Conservation (phyloP, 1,140 invertebrate genomes). For the Psilanteris sp. region DNA sequence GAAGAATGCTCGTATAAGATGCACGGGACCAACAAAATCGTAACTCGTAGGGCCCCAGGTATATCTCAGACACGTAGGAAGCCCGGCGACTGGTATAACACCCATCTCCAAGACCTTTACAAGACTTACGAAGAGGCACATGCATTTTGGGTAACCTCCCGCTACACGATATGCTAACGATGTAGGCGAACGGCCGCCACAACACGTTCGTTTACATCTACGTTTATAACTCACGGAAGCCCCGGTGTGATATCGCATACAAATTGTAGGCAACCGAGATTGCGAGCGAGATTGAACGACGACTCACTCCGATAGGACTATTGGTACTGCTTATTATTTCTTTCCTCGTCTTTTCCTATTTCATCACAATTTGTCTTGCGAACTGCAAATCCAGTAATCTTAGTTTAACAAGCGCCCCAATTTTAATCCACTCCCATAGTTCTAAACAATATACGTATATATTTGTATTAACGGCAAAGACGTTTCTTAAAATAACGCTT, state of each 20-base stretch:
- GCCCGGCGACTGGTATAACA: constrained; percentile 53
- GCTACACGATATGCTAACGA: constrained; percentile 65
- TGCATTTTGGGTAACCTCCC: constrained; percentile 58
- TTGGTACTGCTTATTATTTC: constrained; percentile 4
- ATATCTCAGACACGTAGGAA: constrained; percentile 51
- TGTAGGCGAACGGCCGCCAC: constrained; percentile 53
- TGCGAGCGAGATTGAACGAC: constrained; percentile 38
- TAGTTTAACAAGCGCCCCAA: too few relatives aligned
- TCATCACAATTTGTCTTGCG: constrained; percentile 1
- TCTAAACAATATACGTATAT: too few relatives aligned
- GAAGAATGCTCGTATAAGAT: constrained; percentile 53
- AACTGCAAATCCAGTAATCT: too few relatives aligned
- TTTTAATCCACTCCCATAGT: too few relatives aligned
- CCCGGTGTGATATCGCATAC: constrained; percentile 66
- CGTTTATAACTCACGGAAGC: constrained; percentile 76
- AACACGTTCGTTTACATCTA: constrained; percentile 72
- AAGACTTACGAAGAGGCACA: constrained; percentile 43
- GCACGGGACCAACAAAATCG: constrained; percentile 53
- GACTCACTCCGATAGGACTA: constrained; percentile 23
- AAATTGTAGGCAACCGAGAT: constrained; percentile 69
- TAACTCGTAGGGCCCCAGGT: constrained; percentile 53
- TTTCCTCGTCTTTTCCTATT: not conserved
- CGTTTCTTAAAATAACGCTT: too few relatives aligned
- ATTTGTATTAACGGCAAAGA: too few relatives aligned
- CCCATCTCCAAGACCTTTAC: constrained; percentile 40